Conservation (phyloP, 2,888 invertebrate species). For the Erebia epiphron region DNA sequence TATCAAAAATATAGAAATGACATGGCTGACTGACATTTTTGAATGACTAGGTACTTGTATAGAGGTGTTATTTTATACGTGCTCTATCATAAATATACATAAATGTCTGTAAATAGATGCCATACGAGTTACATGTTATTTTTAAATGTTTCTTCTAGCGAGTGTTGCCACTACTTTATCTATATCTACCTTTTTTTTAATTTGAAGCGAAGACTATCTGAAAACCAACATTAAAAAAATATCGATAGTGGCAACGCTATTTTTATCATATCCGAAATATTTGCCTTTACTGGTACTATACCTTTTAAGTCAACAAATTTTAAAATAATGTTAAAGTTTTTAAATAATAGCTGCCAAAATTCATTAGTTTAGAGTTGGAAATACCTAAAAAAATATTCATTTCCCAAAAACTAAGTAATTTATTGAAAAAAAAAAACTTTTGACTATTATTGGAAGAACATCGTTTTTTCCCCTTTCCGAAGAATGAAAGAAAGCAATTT, state of each 20-base stretch:
- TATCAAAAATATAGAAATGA: neutral
- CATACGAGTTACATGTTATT: constrained; percentile 32
- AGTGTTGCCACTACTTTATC: constrained; percentile 10
- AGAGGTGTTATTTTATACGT: constrained; percentile 11
- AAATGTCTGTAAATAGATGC: constrained; percentile 37
- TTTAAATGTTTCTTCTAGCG: constrained; percentile 13
- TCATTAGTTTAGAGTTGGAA: constrained; percentile 5
- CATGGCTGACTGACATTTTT: constrained; percentile 11
- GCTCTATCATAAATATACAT: constrained; percentile 6
- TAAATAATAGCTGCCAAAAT: neutral
- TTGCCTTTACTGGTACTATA: neutral
- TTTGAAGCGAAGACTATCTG: too few species aligned
- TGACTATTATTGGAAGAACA: neutral
- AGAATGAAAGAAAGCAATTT: too few species aligned
- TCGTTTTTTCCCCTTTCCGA: too few species aligned
- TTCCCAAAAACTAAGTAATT: too few species aligned
- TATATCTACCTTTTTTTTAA: neutral
- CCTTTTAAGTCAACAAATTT: constrained; percentile 1
- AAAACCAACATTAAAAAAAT: neutral
- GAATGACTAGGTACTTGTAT: constrained; percentile 4
- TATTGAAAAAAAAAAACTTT: too few species aligned
- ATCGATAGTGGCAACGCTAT: neutral
- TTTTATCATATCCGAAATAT: constrained; percentile 12
- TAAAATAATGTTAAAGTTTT: constrained; percentile 13
- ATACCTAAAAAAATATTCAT: neutral